Conservation (phyloP, 2,888 invertebrate genomes). For the Malacosoma neustria region DNA sequence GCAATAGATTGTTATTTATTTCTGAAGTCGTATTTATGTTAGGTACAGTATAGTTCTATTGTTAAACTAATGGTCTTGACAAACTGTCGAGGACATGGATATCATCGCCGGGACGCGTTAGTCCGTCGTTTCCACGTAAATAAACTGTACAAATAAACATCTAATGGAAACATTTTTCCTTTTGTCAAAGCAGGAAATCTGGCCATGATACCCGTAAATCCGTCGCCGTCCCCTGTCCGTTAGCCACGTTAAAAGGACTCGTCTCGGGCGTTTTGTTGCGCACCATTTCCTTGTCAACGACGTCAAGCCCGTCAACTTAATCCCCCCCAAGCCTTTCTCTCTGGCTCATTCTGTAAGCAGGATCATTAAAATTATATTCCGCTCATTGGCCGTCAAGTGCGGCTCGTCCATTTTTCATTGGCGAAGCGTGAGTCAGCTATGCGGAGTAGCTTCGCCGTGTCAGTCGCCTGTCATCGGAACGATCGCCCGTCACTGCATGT, state of each 20-base stretch:
- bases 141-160: not conserved
- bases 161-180: constrained; percentile 45
- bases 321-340: constrained; percentile 43
- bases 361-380: constrained; percentile 37
- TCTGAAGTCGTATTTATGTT: no score
- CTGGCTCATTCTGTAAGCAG: constrained; percentile 32
- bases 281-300: constrained; percentile 62
- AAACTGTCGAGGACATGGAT: not conserved
- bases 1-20: no score
- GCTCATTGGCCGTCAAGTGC: constrained; percentile 39
- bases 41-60: not conserved
- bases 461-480: constrained; percentile 65
- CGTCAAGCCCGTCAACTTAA: constrained; percentile 50
- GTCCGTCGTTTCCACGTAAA: constrained; percentile 23
- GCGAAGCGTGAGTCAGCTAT: constrained; percentile 56
- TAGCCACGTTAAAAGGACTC: constrained; percentile 61
- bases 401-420: constrained; percentile 44
- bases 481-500: constrained; percentile 70
- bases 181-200: constrained; percentile 66
- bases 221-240: constrained; percentile 65
- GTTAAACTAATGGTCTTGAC: not conserved
- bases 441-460: constrained; percentile 51
- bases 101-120: constrained; percentile 4
- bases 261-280: constrained; percentile 62
- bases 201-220: constrained; percentile 68